Evolutionary conservation across 2,113 vertebrate species (phyloP), one percentile per base, ranked within the genome.

Genomic region (Morone saxatilis): DNA sequence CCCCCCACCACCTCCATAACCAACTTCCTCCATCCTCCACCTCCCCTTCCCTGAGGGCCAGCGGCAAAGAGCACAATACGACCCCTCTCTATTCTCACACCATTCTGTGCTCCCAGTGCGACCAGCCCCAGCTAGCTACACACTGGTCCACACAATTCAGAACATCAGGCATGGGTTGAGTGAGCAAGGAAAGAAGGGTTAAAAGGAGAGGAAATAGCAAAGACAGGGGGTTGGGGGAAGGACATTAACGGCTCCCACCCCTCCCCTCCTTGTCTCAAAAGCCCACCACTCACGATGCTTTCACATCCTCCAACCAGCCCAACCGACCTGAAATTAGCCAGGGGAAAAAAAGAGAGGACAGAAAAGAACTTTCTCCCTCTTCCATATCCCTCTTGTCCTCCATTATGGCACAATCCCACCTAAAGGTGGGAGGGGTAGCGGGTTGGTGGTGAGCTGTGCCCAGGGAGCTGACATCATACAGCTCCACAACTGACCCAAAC

Each of bases 11-110:
- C 66, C 77, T 61, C 76, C 60, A 80, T 73, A 78, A 73, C 85
- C 75, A 73, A 50, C 81, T 71, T 86, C 73, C 60, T 80, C 70
- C 59, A 75, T 43, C 65, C 63, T 45, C 69, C 51, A 57, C 41
- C 70, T 66, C 73, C 38, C 51, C 17, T 50, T 78, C 67, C 90
- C 88, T 7, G 53, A 87, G 86, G 92, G 84, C 67, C 71, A 60
- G 53, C 1, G 2, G 84, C 81, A 88, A 94, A 93, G 85, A 92
- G 89, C 89, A 93, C 81, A 85, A 82, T 81, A 75, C 59, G 19
- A 86, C 88, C 79, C 67, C 72, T 88, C 40, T 85, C 85, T 74
- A 60, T 71, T n/a, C 73, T 77, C 78, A 90, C 40, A 82, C 45
- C 54, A 71, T 68, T 83, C 66, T 67, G 63, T 65, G 41, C 83